Evolutionary conservation across 2,113 vertebrate species (phyloP), one percentile per base, ranked within the genome.

Genomic region (Tringa solitaria): DNA sequence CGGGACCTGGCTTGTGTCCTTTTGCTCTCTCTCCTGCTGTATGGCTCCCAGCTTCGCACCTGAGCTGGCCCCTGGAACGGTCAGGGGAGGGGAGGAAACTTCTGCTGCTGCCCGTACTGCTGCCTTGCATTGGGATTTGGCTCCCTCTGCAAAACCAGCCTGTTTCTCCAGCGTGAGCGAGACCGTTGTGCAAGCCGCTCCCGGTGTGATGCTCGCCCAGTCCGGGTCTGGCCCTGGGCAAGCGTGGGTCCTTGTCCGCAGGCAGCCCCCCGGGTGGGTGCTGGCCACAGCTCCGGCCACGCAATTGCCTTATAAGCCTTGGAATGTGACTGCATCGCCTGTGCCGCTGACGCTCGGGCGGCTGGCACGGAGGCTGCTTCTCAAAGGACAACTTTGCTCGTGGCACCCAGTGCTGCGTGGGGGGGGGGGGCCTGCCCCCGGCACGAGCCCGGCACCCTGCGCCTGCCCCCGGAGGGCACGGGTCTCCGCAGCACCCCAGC

Each of bases 231-330:
- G 41, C 51, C 14, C 30, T 6, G 50, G 65, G 39, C 14, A 2
- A 1, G 8, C 37, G 51, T 5, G 10, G 41, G 86, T 90, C 68
- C 68, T 32, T 3, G 3, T 67, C 37, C 33, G 33, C 7, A 2
- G 70, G 30, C 6, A 6, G 39, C 57, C 39, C 39, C 30, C 41
- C 8, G 5, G 9, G 35, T 57, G 86, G 67, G 41, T 73, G 84
- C 88, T 93, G 65, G 70, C 90, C 37, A 4, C 5, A 0, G 75
- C 93, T 90, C 59, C 2, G n/a, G 74, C 77, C 70, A 76, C 3
- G 5, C 86, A 69, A 98, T 98, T 98, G 96, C 98, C 98, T 98
- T 98, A 98, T 98, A 98, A 98, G 98, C 98, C 97, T 96, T 97
- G 98, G 97, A 98, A 98, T 98, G 98, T 43, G 76, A 43, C 86